These are phyloP conservation scores for Dascillus cervinus DNA, from an alignment of 2,888 invertebrate species.

Conservation along the genomic window DNA sequence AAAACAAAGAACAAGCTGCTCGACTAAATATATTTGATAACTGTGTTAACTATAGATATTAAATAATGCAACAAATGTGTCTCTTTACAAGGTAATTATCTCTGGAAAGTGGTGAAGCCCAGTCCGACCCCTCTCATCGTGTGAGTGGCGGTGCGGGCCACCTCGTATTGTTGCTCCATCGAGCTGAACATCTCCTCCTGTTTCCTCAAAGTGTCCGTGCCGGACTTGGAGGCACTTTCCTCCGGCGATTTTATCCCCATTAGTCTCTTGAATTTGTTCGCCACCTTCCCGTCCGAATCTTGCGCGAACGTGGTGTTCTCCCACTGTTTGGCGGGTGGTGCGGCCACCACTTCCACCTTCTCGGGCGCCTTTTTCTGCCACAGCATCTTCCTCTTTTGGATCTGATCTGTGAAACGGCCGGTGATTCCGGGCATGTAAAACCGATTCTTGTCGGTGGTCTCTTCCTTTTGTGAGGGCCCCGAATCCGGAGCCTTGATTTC, in stretches of 20 bases:
- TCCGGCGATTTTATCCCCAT: slow-evolving; percentile 83
- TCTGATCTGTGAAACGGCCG: slow-evolving; percentile 77
- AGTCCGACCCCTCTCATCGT: slow-evolving; percentile 86
- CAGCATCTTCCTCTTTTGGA: slow-evolving; percentile 84
- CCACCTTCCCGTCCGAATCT: slow-evolving; percentile 86
- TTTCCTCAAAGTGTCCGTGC: slow-evolving; percentile 56
- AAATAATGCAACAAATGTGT: no score
- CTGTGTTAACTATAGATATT: no score
- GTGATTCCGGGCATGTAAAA: slow-evolving; percentile 40
- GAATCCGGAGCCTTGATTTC: slow-evolving; percentile 39
- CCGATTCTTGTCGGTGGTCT: slow-evolving; percentile 46
- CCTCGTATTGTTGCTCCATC: slow-evolving; percentile 95
- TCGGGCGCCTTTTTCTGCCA: slow-evolving; percentile 71
- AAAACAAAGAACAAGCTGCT: no score
- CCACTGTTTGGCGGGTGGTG: slow-evolving; percentile 53
- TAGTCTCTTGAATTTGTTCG: slow-evolving; percentile 89
- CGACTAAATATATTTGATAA: no score
- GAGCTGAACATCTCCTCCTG: slow-evolving; percentile 84
- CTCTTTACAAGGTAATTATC: no score
- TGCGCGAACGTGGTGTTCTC: slow-evolving; percentile 80
- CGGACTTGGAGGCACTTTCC: slow-evolving; percentile 41
- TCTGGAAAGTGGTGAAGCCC: slow-evolving; percentile 58
- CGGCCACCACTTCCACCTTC: slow-evolving; percentile 4
- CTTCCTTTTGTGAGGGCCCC: slow-evolving; percentile 46
- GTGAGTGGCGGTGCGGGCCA: slow-evolving; percentile 91